phyloP scores from a whole-genome alignment of 2,113 vertebrate species.

The Plestiodon gilberti region DNA sequence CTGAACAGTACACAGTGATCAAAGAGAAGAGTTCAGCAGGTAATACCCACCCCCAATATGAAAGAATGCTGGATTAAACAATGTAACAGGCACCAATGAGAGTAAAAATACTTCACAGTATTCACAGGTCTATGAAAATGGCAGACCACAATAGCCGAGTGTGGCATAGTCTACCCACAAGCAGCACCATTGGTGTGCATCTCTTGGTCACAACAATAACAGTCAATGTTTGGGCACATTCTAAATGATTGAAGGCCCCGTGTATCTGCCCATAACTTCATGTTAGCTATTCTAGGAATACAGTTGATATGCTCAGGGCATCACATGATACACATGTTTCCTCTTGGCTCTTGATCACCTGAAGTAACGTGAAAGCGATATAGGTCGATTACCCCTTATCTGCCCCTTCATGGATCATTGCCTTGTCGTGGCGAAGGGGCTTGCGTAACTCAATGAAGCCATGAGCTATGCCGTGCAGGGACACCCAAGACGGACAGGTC shows the following conservation, averaged over 20 bases:
- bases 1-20: conserved; percentile 50
- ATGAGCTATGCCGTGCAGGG: no score
- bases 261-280: neutral
- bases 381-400: no score
- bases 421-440: no score
- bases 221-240: neutral
- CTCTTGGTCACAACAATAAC: neutral
- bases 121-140: conserved; percentile 10
- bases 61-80: conserved; percentile 45
- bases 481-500: no score
- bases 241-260: neutral
- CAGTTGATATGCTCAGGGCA: neutral
- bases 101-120: conserved; percentile 61
- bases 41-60: conserved; percentile 42
- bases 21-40: neutral
- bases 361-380: neutral
- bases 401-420: no score
- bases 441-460: no score
- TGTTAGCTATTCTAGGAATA: neutral
- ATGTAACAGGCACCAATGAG: conserved; percentile 59
- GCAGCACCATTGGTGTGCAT: neutral
- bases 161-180: neutral
- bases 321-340: neutral
- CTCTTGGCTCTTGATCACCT: neutral
- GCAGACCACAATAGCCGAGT: neutral